Conservation (phyloP, 2,888 invertebrate genomes). For the Mechanitis mazaeus region DNA sequence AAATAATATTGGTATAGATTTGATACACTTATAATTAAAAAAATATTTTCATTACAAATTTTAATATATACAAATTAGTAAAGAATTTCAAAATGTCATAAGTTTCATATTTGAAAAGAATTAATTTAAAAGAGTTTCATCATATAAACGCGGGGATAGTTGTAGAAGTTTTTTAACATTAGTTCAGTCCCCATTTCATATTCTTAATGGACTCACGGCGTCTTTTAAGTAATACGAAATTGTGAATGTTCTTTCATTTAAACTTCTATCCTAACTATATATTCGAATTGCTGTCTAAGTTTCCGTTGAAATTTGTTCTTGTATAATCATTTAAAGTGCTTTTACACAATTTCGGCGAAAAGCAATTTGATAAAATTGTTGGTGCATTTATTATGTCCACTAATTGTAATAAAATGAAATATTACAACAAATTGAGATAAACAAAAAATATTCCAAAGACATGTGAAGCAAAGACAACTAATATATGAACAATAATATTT, state of each 20-base stretch:
- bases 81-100: slow-evolving; percentile 10
- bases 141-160: slow-evolving; percentile 44
- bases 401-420: slow-evolving; percentile 1
- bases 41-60: no score
- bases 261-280: slow-evolving; percentile 28
- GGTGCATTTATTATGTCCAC: background rate
- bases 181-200: slow-evolving; percentile 52
- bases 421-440: background rate
- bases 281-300: slow-evolving; percentile 25
- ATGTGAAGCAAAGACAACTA: no score
- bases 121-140: slow-evolving; percentile 45
- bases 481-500: no score
- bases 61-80: no score
- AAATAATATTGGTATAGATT: no score
- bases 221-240: slow-evolving; percentile 29
- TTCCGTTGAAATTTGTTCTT: slow-evolving; percentile 26
- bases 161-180: slow-evolving; percentile 53
- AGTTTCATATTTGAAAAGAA: slow-evolving; percentile 26
- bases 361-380: background rate
- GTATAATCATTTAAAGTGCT: slow-evolving; percentile 15
- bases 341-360: slow-evolving; percentile 15
- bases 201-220: slow-evolving; percentile 57
- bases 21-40: no score
- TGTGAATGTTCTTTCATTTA: slow-evolving; percentile 29
- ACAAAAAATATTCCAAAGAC: no score